A percentile compares a stretch with the other conserved stretches of the same genome.
These are phyloP conservation scores for Myiotriccus ornatus DNA, from an alignment of 2,797 vertebrate species.

Conservation along the genomic window DNA sequence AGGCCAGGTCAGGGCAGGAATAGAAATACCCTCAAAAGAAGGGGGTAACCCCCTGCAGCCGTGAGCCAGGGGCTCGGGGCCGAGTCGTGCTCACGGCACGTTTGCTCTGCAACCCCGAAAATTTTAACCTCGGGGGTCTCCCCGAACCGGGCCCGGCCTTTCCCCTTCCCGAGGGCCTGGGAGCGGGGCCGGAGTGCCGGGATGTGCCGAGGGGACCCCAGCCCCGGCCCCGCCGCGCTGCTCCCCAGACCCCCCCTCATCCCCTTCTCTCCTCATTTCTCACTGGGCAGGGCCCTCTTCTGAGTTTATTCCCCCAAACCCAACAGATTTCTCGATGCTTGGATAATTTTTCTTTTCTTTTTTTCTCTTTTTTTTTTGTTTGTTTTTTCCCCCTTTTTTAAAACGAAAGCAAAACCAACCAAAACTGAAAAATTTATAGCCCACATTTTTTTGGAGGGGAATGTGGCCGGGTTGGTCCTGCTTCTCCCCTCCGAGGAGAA, in stretches of 20 bases:
- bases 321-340: background rate
- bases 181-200: background rate
- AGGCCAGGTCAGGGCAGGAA: constrained; percentile 1
- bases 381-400: fast-evolving
- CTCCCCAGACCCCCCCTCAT: background rate
- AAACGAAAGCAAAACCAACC: background rate
- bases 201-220: background rate
- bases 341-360: background rate
- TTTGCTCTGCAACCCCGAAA: background rate
- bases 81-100: fast-evolving
- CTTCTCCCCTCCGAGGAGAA: background rate
- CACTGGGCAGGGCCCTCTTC: background rate
- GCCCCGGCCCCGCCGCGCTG: background rate
- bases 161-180: background rate
- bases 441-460: background rate
- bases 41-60: background rate
- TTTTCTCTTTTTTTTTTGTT: fast-evolving
- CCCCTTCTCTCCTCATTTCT: background rate
- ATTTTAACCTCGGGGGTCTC: background rate
- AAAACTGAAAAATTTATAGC: background rate
- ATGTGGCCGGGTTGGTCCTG: background rate
- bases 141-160: background rate
- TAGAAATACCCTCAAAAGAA: background rate
- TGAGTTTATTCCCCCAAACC: background rate
- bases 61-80: background rate